Evolutionary conservation across 1,140 invertebrate genomes (phyloP), one percentile per base, ranked within the genome.

Genomic region (Akabosia matsudoensis): DNA sequence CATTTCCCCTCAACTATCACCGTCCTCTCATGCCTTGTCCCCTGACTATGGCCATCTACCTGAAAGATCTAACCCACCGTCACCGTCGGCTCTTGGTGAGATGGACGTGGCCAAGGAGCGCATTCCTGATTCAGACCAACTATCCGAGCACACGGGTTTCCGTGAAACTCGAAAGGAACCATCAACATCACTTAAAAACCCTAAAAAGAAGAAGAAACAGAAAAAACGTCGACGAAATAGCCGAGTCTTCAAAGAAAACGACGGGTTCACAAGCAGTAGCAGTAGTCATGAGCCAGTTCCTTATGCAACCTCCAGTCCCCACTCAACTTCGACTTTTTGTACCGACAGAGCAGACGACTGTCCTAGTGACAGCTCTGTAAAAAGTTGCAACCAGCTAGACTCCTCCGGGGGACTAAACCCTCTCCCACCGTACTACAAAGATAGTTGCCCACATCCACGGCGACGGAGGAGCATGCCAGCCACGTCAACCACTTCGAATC

Each of bases 131-230:
- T n/a, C 45, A 51, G 10, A 13, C 45, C 45, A 51, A 51, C 10
- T 51, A 13, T 51, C 45, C 45, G n/a, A 51, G 45, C 45, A 51
- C 10, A 51, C 45, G 45, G 45, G n/a, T 51, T n/a, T 51, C n/a
- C n/a, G 45, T 51, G n/a, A n/a, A n/a, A 61, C 13, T 61, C 14
- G 13, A 24, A 61, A 4, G 13, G 54, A 61, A 22, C 61, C 30
- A 30, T 67, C 28, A 30, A 7, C 61, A 2, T 28, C 28, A 2
- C 3, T 10, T 3, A 3, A n/a, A 31, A 30, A 14, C 13, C 24
- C 61, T 13, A 67, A 67, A 31, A 67, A 67, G 30, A 67, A 67
- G 61, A 67, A 67, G 28, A 67, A 67, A 30, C 61, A 67, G 31
- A 67, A 67, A 30, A 67, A 67, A n/a, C 61, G 61, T 2, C 28